Evolutionary conservation across 35 echinoderm and acorn worm species (phyloP).

Genomic region (Lytechinus variegatus): DNA sequence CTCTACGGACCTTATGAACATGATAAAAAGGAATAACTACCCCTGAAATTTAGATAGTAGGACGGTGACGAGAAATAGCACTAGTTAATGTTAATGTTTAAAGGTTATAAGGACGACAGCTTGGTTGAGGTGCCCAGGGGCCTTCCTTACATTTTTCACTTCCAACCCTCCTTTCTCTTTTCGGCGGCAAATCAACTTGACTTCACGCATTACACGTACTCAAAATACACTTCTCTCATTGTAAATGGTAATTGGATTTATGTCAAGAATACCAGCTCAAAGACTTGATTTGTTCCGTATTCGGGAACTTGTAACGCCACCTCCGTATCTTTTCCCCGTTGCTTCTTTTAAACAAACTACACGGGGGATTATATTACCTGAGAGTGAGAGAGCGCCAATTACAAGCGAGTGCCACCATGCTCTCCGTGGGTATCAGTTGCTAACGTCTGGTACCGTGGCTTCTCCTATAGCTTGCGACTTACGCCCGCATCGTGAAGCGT

Average conservation of each 20-base stretch:
- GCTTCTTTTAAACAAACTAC: slow-evolving; percentile 40
- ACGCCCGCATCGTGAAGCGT: background rate
- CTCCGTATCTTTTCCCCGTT: slow-evolving; percentile 1
- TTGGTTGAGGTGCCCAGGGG: background rate
- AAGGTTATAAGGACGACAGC: slow-evolving; percentile 33
- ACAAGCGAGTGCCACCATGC: slow-evolving; percentile 26
- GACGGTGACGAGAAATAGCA: background rate
- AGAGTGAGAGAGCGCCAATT: slow-evolving; percentile 39
- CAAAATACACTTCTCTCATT: slow-evolving; percentile 41
- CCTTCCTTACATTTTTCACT: background rate
- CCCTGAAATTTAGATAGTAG: background rate
- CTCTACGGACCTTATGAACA: background rate
- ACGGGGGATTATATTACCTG: slow-evolving; percentile 13
- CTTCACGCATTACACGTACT: slow-evolving; percentile 28
- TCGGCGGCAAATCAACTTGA: background rate
- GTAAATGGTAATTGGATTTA: slow-evolving; percentile 43
- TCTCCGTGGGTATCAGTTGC: background rate
- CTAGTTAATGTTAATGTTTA: slow-evolving; percentile 13
- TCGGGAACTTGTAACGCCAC: slow-evolving; percentile 16
- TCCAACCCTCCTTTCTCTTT: background rate
- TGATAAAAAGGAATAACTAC: background rate
- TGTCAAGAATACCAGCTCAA: slow-evolving; percentile 33
- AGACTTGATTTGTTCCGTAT: background rate
- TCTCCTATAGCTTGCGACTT: background rate
- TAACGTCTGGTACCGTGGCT: slow-evolving; percentile 7